These are phyloP conservation scores for Nesogale talazaci DNA, from an alignment of 2,113 vertebrate species.

Conservation along the genomic window DNA sequence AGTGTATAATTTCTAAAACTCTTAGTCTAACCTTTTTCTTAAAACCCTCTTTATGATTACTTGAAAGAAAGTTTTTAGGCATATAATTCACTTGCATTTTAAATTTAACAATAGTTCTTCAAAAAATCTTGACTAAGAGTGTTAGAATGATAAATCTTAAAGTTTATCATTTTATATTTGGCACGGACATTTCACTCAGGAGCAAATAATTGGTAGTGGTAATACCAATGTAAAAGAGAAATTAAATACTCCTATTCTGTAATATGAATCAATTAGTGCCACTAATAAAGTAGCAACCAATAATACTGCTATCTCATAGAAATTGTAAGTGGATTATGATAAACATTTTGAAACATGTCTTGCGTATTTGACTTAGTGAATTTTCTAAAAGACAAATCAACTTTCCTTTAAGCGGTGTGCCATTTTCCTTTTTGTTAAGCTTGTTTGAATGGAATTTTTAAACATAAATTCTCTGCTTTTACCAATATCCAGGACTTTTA, in stretches of 20 bases:
- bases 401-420: neutral
- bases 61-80: too few species aligned
- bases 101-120: neutral
- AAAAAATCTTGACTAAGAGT: conserved; percentile 11
- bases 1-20: conserved; percentile 25
- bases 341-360: conserved; percentile 5
- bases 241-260: neutral
- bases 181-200: neutral
- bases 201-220: neutral
- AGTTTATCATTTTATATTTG: conserved; percentile 19
- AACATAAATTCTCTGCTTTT: neutral
- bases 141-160: neutral
- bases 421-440: conserved; percentile 28
- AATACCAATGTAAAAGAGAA: neutral
- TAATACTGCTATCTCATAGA: neutral
- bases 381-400: conserved; percentile 21
- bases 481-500: neutral
- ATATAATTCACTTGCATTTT: conserved; percentile 12
- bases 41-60: neutral
- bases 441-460: conserved; percentile 7
- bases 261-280: neutral
- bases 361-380: neutral
- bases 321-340: neutral
- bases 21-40: neutral
- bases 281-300: neutral